Conservation (phyloP, 2,113 vertebrate species). For the Cavia aperea region DNA sequence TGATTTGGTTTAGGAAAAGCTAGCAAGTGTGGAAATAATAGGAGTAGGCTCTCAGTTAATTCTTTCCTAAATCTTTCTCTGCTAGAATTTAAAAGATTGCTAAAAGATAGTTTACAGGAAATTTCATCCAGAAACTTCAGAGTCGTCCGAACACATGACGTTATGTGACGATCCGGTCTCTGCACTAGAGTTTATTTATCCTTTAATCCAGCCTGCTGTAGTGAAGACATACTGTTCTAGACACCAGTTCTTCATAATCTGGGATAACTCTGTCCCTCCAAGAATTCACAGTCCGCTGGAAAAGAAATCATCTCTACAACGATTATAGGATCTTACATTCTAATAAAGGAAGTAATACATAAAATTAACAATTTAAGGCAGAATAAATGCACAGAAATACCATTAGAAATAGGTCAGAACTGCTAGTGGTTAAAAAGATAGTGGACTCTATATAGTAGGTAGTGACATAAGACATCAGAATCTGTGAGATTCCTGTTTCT, state of each 20-base stretch:
- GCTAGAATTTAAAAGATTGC: not conserved
- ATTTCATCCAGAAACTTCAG: not conserved
- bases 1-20: slow-evolving; percentile 27
- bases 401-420: not conserved
- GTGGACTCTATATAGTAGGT: not conserved
- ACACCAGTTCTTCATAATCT: not conserved
- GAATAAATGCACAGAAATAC: not conserved
- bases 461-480: not conserved
- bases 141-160: not conserved
- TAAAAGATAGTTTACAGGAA: not conserved
- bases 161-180: not conserved
- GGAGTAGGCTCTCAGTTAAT: not conserved
- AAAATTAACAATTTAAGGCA: not conserved
- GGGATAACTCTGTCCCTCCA: not conserved
- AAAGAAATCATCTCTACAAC: not conserved
- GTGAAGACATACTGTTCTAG: not conserved
- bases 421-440: not conserved
- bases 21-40: not conserved
- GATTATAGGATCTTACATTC: not conserved
- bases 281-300: not conserved
- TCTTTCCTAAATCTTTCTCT: not conserved
- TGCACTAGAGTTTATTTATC: not conserved
- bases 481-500: not conserved
- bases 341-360: not conserved
- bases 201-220: not conserved